Evolutionary conservation across 2,797 vertebrate genomes (phyloP).

Genomic region (Molossus alvarezi): DNA sequence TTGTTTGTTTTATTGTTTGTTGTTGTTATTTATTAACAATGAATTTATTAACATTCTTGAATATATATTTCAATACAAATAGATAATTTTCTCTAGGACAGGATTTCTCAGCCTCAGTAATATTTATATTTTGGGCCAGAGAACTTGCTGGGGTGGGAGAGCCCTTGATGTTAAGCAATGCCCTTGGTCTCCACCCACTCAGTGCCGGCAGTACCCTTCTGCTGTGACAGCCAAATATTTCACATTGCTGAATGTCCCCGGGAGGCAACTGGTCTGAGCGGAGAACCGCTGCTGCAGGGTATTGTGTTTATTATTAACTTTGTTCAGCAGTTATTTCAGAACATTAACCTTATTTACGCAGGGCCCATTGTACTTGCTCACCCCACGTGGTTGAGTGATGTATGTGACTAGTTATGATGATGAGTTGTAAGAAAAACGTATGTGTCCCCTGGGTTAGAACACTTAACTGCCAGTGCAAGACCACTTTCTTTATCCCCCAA

Average conservation of each 20-base stretch:
- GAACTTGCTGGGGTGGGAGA: background rate
- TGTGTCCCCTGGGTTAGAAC: background rate
- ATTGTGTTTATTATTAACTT: background rate
- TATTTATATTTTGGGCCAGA: background rate
- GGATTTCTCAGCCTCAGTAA: background rate
- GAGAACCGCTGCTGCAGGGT: background rate
- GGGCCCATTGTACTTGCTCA: background rate
- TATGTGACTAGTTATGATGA: background rate
- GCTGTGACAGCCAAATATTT: background rate
- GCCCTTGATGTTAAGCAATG: too few species aligned
- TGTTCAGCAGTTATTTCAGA: background rate
- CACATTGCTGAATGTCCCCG: background rate
- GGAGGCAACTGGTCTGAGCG: too few species aligned
- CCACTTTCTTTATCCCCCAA: fast-evolving
- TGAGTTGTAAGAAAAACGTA: background rate
- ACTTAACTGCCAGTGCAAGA: background rate
- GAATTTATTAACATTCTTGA: background rate
- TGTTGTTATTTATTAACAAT: background rate
- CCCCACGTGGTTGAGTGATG: background rate
- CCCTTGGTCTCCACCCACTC: background rate
- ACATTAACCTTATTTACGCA: background rate
- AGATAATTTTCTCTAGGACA: background rate
- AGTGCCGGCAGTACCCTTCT: fast-evolving
- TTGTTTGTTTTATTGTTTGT: background rate
- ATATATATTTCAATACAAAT: background rate